Conservation (phyloP, 2,888 invertebrate genomes). For the Napeogenes inachia region DNA sequence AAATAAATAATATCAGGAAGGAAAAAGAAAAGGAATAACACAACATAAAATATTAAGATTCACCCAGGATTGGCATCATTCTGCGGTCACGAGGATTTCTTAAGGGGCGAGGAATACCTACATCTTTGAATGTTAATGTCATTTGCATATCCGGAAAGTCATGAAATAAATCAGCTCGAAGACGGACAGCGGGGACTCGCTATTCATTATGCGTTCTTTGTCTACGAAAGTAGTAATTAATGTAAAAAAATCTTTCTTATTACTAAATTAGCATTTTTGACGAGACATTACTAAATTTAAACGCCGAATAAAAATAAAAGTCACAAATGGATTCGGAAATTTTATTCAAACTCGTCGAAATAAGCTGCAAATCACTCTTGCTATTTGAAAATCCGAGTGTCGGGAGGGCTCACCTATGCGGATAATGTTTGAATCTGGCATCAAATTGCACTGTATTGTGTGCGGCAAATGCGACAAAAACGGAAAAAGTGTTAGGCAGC, state of each 20-base stretch:
- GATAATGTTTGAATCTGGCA: conserved; percentile 63
- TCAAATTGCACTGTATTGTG: conserved; percentile 75
- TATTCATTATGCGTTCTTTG: conserved; percentile 68
- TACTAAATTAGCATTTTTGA: conserved; percentile 12
- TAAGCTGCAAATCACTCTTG: conserved; percentile 60
- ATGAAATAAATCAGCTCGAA: conserved; percentile 74
- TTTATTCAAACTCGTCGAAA: conserved; percentile 46
- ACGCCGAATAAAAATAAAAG: conserved; percentile 12
- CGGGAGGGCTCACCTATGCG: conserved; percentile 53
- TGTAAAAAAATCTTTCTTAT: conserved; percentile 50
- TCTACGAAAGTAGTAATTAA: conserved; percentile 68
- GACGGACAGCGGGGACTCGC: conserved; percentile 72
- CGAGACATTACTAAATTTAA: conserved; percentile 2
- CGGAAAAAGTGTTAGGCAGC: conserved; percentile 70
- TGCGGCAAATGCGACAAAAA: conserved; percentile 73
- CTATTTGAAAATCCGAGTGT: conserved; percentile 51
- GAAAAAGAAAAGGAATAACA: conserved; percentile 75
- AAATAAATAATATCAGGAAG: conserved; percentile 75
- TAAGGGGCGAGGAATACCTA: conserved; percentile 58
- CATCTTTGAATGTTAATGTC: conserved; percentile 76
- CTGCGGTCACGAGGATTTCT: conserved; percentile 70
- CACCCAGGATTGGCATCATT: conserved; percentile 76
- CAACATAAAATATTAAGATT: conserved; percentile 78
- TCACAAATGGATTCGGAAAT: conserved; percentile 35
- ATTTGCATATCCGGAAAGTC: conserved; percentile 77